These are phyloP conservation scores for Drosophila paranaensis DNA, from an alignment of 2,888 invertebrate species.

Conservation along the genomic window DNA sequence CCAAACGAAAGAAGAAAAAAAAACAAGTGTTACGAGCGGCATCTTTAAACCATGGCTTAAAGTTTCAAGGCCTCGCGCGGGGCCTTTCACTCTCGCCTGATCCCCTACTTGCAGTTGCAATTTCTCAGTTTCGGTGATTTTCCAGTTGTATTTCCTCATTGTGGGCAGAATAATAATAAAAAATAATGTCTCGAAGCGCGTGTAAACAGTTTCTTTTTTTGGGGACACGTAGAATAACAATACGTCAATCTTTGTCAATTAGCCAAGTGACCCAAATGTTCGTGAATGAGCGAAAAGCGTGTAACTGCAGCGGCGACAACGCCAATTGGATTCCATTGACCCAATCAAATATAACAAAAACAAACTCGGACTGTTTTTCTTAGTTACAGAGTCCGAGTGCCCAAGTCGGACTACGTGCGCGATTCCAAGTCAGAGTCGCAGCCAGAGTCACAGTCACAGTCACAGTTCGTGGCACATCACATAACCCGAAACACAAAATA, in stretches of 20 bases:
- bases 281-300: slow-evolving; percentile 39
- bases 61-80: slow-evolving; percentile 36
- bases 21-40: slow-evolving; percentile 11
- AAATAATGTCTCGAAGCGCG: slow-evolving; percentile 21
- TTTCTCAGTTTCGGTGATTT: slow-evolving; percentile 46
- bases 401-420: slow-evolving; percentile 12
- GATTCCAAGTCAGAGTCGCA: neutral
- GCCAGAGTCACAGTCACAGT: slow-evolving; percentile 2
- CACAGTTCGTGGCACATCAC: slow-evolving; percentile 20
- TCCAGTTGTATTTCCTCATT: slow-evolving; percentile 70
- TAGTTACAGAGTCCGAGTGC: slow-evolving; percentile 24
- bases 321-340: slow-evolving; percentile 80
- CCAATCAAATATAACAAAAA: slow-evolving; percentile 66
- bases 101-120: slow-evolving; percentile 21
- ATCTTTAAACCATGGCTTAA: slow-evolving; percentile 19
- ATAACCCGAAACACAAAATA: slow-evolving; percentile 53
- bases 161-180: slow-evolving; percentile 50
- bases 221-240: slow-evolving; percentile 73
- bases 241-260: slow-evolving; percentile 80
- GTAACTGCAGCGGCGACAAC: slow-evolving; percentile 59
- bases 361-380: slow-evolving; percentile 30
- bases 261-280: slow-evolving; percentile 75
- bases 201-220: slow-evolving; percentile 61
- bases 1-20: slow-evolving; percentile 6
- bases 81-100: slow-evolving; percentile 43